phyloP scores from a whole-genome alignment of 2,113 vertebrate genomes.

The Equus przewalskii region DNA sequence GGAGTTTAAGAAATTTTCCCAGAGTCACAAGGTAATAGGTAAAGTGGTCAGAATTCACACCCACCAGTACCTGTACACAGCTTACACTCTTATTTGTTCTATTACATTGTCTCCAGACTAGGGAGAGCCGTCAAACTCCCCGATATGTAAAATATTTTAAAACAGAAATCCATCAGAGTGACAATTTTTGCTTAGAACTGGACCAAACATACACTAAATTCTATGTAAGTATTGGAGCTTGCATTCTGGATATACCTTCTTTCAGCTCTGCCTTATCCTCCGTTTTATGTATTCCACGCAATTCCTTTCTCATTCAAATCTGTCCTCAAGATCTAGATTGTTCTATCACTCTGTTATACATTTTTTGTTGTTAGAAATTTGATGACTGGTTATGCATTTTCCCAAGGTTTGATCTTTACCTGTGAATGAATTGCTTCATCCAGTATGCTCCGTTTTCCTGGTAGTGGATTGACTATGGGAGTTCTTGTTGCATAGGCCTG shows the following conservation, averaged over 20 bases:
- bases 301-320: not conserved
- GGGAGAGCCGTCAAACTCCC: not conserved
- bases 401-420: not conserved
- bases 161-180: not conserved
- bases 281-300: not conserved
- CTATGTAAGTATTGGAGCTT: accelerated
- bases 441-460: not conserved
- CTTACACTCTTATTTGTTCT: no score
- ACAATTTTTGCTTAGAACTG: not conserved
- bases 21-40: not conserved
- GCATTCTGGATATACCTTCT: not conserved
- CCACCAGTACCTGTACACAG: not conserved
- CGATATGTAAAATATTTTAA: not conserved
- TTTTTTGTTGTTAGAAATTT: not conserved
- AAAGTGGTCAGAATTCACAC: no score
- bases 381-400: not conserved
- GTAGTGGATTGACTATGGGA: not conserved
- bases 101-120: not conserved
- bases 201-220: not conserved
- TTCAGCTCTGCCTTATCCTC: not conserved
- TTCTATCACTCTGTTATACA: not conserved
- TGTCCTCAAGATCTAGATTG: not conserved
- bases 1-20: not conserved
- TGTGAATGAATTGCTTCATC: not conserved
- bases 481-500: accelerated